Evolutionary conservation across 2,888 invertebrate species (phyloP), one percentile per base, ranked within the genome.

Genomic region (Atethmia centrago): DNA sequence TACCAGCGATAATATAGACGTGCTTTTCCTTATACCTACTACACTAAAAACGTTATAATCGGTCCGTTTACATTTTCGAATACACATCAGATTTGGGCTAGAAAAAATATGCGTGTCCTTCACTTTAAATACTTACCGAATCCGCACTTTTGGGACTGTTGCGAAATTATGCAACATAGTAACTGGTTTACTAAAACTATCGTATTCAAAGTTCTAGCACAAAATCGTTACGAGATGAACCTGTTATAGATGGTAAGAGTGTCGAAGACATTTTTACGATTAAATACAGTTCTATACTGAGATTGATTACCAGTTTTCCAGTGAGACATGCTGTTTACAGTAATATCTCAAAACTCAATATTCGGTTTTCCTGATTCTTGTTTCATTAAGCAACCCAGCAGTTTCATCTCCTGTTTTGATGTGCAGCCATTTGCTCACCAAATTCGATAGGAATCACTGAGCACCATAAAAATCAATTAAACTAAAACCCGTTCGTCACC

Each of bases 21-120:
- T 61, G 56, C 19, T 49, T 77, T 59, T 78, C 53, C 68, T 51
- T 65, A 31, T 59, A 55, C n/a, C 14, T 25, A 42, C 9, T 72
- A 16, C 31, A 25, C 45, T 21, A 45, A 42, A 45, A 65, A 62
- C 31, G 19, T 51, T 31, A 47, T 45, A 31, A 56, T 47, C 8
- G 47, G 55, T 56, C n/a, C 49, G 31, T 70, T 55, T 25, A 40
- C 12, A 25, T 51, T 47, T 31, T n/a, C 3, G 25, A 36, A 55
- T 31, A 49, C 69, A 49, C 40, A 42, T 28, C n/a, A 42, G 25
- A 55, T 47, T 31, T 42, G 45, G 31, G 31, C 12, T 70, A 25
- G 14, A 56, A 53, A 62, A 55, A 59, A 64, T 77, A 69, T 59
- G 28, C 31, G 10, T 65, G 71, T 78, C 64, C 79, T 79, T 65